Evolutionary conservation across 1,140 invertebrate genomes (phyloP), one percentile per base, ranked within the genome.

Genomic region (Amyelois transitella): DNA sequence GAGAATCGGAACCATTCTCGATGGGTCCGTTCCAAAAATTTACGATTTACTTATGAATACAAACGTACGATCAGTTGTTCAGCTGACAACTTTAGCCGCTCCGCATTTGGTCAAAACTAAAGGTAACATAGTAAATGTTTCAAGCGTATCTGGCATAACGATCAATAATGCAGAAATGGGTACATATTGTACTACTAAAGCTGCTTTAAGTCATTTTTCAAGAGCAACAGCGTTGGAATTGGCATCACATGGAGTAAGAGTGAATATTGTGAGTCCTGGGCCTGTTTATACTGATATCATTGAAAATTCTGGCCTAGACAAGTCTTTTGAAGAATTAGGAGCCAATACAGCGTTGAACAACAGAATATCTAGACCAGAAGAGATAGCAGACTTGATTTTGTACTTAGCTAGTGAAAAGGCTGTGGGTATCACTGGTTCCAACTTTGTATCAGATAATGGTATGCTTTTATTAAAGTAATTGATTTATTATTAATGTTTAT

Each of bases 161-260:
- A 94, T 0, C 1, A 6, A 12, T 10, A 2, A 5, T n/a, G 8
- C 25, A 0, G 14, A 2, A 1, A 18, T 51, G 0, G 53, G 53
- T 10, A 18, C 53, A 4, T 54, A 47, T 28, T 18, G 7, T 8
- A 2, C 14, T 19, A 7, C 94, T 38, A 59, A 96, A 86, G 80
- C 93, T 51, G 93, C 93, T 17, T 54, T 96, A 4, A 93, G 95
- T 81, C 94, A 95, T 66, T 89, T 96, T 25, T 95, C 94, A 1
- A 77, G 90, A 61, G 93, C 91, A 43, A 59, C 85, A 14, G 91
- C 91, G n/a, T 86, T 94, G 60, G 93, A 94, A 76, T 75, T 94
- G 18, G 92, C 91, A 19, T 38, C 86, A 1, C 91, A 92, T 78
- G 83, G 91, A 64, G 89, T 95, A 6, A 84, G 94, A 56, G 93